These are phyloP conservation scores for Bombus waltoni DNA, from an alignment of 1,140 invertebrate genomes.

Conservation along the genomic window DNA sequence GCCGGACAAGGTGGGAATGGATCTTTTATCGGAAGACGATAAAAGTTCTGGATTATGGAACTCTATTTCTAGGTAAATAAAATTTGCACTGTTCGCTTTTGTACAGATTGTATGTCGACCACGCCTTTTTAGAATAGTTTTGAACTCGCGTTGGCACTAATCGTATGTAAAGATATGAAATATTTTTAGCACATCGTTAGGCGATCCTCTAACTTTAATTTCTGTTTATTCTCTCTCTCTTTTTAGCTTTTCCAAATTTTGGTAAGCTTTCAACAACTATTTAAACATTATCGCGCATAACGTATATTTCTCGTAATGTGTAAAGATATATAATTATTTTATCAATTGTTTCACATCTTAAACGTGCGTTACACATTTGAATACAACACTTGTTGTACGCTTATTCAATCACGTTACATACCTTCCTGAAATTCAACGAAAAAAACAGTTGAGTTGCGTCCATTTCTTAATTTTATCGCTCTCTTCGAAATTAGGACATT, in stretches of 20 bases:
- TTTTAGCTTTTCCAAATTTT: slow-evolving; percentile 81
- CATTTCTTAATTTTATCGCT: slow-evolving; percentile 3
- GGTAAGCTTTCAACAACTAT: slow-evolving; percentile 77
- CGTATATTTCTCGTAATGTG: neutral
- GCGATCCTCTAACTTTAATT: slow-evolving; percentile 68
- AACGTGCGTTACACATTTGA: neutral
- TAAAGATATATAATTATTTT: slow-evolving; percentile 1
- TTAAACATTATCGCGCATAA: slow-evolving; percentile 44
- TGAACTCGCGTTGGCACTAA: slow-evolving; percentile 10
- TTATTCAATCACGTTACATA: neutral
- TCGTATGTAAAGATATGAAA: slow-evolving; percentile 6
- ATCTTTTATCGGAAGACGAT: slow-evolving; percentile 92
- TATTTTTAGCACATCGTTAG: slow-evolving; percentile 38
- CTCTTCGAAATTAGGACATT: slow-evolving; percentile 86
- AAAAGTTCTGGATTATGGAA: slow-evolving; percentile 93
- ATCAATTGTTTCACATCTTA: neutral
- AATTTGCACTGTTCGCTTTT: neutral
- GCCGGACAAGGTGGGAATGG: slow-evolving; percentile 91
- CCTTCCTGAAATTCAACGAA: neutral
- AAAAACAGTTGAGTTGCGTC: neutral
- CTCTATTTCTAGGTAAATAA: slow-evolving; percentile 92
- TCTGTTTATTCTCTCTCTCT: slow-evolving; percentile 72
- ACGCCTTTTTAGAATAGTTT: neutral
- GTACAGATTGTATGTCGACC: neutral
- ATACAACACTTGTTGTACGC: neutral